These are phyloP conservation scores for Camptogramma bilineatum DNA, from an alignment of 2,888 invertebrate species.

Conservation along the genomic window DNA sequence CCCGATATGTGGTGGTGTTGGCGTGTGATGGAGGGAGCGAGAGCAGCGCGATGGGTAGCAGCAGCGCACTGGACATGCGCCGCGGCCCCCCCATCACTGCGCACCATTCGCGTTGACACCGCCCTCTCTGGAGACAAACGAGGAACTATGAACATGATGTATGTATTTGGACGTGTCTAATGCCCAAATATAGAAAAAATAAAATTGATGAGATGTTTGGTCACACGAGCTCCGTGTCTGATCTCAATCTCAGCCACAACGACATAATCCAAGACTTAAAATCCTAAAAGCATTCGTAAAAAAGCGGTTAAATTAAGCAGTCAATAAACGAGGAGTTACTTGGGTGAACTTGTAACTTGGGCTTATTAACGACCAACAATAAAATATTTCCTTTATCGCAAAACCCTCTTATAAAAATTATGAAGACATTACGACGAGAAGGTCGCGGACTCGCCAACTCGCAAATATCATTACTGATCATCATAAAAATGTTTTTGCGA, in stretches of 20 bases:
- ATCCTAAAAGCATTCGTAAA: no score
- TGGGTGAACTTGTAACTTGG: not conserved
- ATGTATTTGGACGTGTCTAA: no score
- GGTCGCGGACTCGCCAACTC: conserved; percentile 13
- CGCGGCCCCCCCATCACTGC: conserved; percentile 81
- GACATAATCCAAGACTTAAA: no score
- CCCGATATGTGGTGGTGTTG: conserved; percentile 74
- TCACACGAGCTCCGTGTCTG: no score
- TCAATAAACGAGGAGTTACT: not conserved
- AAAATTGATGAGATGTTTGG: no score
- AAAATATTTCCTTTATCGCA: conserved; percentile 13
- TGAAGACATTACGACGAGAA: conserved; percentile 13
- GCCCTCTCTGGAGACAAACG: conserved; percentile 54
- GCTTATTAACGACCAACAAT: conserved; percentile 15
- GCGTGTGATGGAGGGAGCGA: conserved; percentile 71
- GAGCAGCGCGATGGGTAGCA: conserved; percentile 79
- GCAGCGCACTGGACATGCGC: conserved; percentile 83
- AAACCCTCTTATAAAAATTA: conserved; percentile 17
- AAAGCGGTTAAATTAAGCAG: no score
- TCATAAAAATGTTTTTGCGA: conserved; percentile 15
- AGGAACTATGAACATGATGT: not conserved
- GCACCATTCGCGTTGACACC: conserved; percentile 77
- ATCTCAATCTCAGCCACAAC: no score
- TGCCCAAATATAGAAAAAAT: no score
- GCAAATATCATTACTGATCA: conserved; percentile 17